phyloP scores from a whole-genome alignment of 2,113 vertebrate species.

The Perca schrenkii region DNA sequence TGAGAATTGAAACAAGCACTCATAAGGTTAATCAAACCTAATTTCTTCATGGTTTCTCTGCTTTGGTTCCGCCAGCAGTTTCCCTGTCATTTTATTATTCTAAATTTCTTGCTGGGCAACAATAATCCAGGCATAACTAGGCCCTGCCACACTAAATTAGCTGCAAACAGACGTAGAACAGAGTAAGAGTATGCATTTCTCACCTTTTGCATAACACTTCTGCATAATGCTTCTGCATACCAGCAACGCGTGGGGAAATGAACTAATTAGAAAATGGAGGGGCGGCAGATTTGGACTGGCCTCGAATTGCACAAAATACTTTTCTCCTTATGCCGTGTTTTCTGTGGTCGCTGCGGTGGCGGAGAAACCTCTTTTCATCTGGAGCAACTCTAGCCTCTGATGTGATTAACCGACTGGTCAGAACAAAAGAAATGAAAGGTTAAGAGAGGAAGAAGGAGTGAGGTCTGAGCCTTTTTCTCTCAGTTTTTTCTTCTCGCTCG shows the following conservation, averaged over 20 bases:
- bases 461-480: constrained; percentile 48
- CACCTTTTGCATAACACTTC: constrained; percentile 61
- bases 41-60: constrained; percentile 79
- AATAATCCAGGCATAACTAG: constrained; percentile 77
- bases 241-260: constrained; percentile 55
- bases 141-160: constrained; percentile 79
- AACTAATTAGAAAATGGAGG: constrained; percentile 66
- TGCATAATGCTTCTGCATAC: constrained; percentile 48
- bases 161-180: constrained; percentile 63
- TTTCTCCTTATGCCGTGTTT: constrained; percentile 47
- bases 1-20: constrained; percentile 85
- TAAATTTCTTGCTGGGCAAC: constrained; percentile 75
- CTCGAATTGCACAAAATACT: constrained; percentile 49
- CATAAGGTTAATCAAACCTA: constrained; percentile 84
- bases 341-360: constrained; percentile 33
- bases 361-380: constrained; percentile 16
- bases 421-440: constrained; percentile 68
- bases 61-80: constrained; percentile 70
- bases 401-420: constrained; percentile 48
- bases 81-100: constrained; percentile 79
- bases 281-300: constrained; percentile 3
- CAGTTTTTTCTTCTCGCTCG: constrained; percentile 21
- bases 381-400: constrained; percentile 28
- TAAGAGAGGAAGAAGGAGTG: constrained; percentile 50
- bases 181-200: constrained; percentile 69